A percentile compares a stretch with the other conserved stretches of the same genome.
Conservation (phyloP, 2,797 vertebrate species). For the Orestias chungarensis region DNA sequence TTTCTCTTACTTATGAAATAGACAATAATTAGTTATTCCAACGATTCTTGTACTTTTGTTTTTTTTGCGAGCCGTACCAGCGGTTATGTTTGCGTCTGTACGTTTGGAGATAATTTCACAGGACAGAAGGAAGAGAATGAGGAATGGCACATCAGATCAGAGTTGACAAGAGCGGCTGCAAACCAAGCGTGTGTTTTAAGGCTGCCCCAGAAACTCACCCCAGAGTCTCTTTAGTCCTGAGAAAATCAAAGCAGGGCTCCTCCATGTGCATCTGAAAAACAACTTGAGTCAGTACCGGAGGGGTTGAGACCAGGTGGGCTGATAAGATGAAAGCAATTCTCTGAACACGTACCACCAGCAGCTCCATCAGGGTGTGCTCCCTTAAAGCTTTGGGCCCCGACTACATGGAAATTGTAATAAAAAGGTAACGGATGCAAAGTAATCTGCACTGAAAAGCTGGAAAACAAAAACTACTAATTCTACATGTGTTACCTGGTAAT, state of each 20-base stretch:
- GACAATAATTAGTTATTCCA: not conserved
- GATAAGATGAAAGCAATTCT: conserved; percentile 11
- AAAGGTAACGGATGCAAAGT: not conserved
- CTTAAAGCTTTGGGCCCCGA: conserved; percentile 88
- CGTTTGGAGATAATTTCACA: not conserved
- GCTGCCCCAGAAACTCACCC: conserved; percentile 75
- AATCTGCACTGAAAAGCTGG: not conserved
- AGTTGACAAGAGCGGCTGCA: not conserved
- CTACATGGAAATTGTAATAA: conserved; percentile 63
- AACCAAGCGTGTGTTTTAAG: not conserved
- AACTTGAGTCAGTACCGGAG: conserved; percentile 8
- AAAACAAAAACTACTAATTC: too few relatives aligned
- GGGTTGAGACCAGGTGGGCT: not conserved
- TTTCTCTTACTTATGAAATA: not conserved
- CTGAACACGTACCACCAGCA: conserved; percentile 88
- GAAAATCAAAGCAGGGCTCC: conserved; percentile 96
- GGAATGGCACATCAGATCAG: not conserved
- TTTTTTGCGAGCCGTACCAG: not conserved
- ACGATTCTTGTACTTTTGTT: not conserved
- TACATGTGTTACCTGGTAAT: conserved; percentile 91
- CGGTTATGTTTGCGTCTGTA: not conserved
- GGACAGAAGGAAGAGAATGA: not conserved
- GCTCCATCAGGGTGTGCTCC: conserved; percentile 93
- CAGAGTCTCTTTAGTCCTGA: conserved; percentile 95
- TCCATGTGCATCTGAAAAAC: conserved; percentile 95